Percentiles rank a stretch among this genome's conserved stretches.
Conservation (phyloP, 1,140 invertebrate genomes). For the Diabrotica virgifera region DNA sequence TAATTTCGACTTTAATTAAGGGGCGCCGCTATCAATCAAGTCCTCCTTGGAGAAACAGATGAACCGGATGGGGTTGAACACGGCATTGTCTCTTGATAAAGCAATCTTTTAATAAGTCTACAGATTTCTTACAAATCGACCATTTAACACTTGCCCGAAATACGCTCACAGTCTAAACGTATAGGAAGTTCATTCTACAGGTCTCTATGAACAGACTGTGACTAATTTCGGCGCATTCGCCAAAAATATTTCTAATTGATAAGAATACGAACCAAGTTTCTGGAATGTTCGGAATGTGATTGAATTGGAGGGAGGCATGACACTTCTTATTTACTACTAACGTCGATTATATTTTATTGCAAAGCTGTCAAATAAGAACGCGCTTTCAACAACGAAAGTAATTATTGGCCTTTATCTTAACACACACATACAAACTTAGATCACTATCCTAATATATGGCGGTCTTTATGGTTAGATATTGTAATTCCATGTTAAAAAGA, state of each 20-base stretch:
- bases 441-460: no score
- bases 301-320: not conserved
- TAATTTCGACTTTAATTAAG: conserved; percentile 35
- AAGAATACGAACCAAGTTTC: not conserved
- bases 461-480: no score
- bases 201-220: no score
- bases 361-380: no score
- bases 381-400: no score
- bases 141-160: not conserved
- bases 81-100: conserved; percentile 33
- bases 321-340: not conserved
- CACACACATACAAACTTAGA: no score
- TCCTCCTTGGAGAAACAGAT: conserved; percentile 13
- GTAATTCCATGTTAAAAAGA: no score
- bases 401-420: no score
- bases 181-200: no score
- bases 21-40: conserved; percentile 26
- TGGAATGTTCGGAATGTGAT: not conserved
- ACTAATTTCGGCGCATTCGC: no score
- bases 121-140: conserved; percentile 17
- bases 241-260: no score
- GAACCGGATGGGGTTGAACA: conserved; percentile 19
- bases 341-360: no score
- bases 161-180: not conserved
- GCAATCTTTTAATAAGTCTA: conserved; percentile 35